Evolutionary conservation across 2,888 invertebrate genomes (phyloP).

Genomic region (Scaptomyza parva): DNA sequence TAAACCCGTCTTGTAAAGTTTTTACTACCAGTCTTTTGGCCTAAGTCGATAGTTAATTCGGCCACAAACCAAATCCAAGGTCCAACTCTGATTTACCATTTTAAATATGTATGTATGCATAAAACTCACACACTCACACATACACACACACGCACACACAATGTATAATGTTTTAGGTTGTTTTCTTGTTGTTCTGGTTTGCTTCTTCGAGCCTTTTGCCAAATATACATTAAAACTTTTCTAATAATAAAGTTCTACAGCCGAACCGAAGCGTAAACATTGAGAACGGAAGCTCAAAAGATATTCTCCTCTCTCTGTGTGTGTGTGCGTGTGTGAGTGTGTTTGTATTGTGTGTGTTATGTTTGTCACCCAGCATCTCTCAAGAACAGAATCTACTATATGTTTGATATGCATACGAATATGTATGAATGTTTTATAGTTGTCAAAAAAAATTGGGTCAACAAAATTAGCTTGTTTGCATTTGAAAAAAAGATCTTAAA

Average conservation of each 20-base stretch:
- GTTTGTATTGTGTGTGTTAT: background rate
- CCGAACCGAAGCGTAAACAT: constrained; percentile 71
- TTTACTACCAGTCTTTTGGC: constrained; percentile 5
- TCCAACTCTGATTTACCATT: constrained; percentile 17
- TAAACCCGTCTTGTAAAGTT: constrained; percentile 3
- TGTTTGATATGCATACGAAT: background rate
- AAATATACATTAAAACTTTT: constrained; percentile 80
- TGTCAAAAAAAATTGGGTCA: background rate
- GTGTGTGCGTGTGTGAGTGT: background rate
- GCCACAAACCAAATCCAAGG: constrained; percentile 3
- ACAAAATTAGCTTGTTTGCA: constrained; percentile 11
- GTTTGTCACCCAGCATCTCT: constrained; percentile 38
- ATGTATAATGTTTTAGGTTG: constrained; percentile 7
- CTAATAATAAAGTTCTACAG: constrained; percentile 79
- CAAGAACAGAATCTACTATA: constrained; percentile 16
- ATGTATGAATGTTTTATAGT: background rate
- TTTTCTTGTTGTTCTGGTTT: constrained; percentile 13
- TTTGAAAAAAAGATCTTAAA: background rate
- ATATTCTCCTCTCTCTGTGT: constrained; percentile 23
- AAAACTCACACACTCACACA: background rate
- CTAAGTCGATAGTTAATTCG: constrained; percentile 33
- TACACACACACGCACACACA: background rate
- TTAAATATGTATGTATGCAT: constrained; percentile 18
- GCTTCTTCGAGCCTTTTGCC: constrained; percentile 57
- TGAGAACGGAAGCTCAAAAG: constrained; percentile 61